A percentile compares a stretch with the other conserved stretches of the same genome.
Evolutionary conservation across 2,113 vertebrate genomes (phyloP).

Genomic region (Sebastes schlegelii): DNA sequence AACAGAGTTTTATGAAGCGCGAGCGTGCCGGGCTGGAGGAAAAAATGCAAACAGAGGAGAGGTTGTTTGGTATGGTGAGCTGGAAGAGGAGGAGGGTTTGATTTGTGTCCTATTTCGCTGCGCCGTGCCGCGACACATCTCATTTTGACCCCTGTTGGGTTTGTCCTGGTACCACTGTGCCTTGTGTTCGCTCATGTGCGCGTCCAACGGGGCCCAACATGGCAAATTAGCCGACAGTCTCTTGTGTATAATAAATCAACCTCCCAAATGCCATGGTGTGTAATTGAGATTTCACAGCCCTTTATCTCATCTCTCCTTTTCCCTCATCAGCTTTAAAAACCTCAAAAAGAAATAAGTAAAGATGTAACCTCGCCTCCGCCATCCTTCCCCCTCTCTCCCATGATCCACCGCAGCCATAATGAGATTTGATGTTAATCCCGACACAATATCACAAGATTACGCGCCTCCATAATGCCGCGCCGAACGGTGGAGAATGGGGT

Average conservation of each 20-base stretch:
- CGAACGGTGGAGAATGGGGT: conserved; percentile 62
- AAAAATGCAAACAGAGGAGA: conserved; percentile 35
- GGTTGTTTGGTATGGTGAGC: conserved; percentile 15
- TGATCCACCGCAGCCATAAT: conserved; percentile 68
- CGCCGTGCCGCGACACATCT: conserved; percentile 14
- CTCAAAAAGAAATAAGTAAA: conserved; percentile 17
- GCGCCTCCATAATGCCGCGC: conserved; percentile 50
- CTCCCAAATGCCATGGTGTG: conserved; percentile 55
- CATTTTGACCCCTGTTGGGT: conserved; percentile 34
- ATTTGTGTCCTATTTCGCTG: conserved; percentile 41
- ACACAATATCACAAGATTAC: conserved; percentile 82
- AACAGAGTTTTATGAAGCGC: conserved; percentile 67
- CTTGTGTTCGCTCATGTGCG: no score
- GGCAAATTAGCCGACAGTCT: conserved; percentile 31
- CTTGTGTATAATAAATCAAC: conserved; percentile 33
- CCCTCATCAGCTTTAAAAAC: conserved; percentile 7
- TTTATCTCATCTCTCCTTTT: conserved; percentile 58
- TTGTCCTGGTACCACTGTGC: background rate
- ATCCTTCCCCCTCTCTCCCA: conserved; percentile 13
- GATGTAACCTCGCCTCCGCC: background rate
- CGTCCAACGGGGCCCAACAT: conserved; percentile 11
- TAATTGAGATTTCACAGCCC: conserved; percentile 72
- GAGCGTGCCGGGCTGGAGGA: conserved; percentile 8
- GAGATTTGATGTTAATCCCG: conserved; percentile 82
- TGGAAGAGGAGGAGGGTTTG: conserved; percentile 17